Percentiles rank a stretch among this genome's conserved stretches.
Evolutionary conservation across 2,113 vertebrate species (phyloP).

Genomic region (Leucosticte australis): DNA sequence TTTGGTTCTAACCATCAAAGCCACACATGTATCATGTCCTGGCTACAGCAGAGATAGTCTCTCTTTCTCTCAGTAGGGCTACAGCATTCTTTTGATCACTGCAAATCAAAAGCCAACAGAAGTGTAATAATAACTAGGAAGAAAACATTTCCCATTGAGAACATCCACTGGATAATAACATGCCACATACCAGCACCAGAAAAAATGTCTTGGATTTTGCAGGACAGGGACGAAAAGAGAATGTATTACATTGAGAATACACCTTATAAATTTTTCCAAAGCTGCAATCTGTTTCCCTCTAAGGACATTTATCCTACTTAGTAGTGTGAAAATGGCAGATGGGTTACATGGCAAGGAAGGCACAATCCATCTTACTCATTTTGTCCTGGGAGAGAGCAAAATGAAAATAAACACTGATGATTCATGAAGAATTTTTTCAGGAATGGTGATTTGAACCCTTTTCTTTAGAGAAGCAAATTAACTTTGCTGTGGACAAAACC

Average conservation of each 20-base stretch:
- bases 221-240: neutral
- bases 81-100: neutral
- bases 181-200: neutral
- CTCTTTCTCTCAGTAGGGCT: neutral
- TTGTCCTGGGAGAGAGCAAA: neutral
- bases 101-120: constrained; percentile 18
- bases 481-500: neutral
- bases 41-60: neutral
- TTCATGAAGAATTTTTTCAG: neutral
- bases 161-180: neutral
- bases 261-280: neutral
- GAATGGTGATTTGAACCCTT: neutral
- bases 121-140: neutral
- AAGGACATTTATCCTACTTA: neutral
- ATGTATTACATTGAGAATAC: neutral
- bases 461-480: neutral
- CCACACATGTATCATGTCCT: neutral
- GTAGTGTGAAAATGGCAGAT: neutral
- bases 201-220: neutral
- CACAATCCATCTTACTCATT: neutral
- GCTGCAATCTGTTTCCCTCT: neutral
- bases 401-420: neutral
- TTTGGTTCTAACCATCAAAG: constrained; percentile 37
- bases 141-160: neutral
- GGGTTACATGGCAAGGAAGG: neutral